Evolutionary conservation across 2,113 vertebrate genomes (phyloP).

Genomic region (Epinephelus cyanopodus): DNA sequence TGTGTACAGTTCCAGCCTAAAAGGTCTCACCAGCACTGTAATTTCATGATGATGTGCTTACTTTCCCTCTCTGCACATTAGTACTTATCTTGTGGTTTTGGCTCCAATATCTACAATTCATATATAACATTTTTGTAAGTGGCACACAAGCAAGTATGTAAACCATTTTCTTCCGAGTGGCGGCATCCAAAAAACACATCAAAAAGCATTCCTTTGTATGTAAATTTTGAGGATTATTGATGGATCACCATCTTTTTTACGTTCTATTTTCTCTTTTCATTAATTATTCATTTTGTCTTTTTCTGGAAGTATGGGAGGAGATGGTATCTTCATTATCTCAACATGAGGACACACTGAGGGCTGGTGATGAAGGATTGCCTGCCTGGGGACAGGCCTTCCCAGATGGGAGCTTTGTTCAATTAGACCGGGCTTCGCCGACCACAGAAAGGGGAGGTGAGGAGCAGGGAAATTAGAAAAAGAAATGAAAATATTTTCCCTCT

Average conservation of each 20-base stretch:
- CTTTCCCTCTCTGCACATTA: slow-evolving; percentile 8
- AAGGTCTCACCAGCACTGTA: slow-evolving; percentile 28
- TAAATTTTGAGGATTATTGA: slow-evolving; percentile 21
- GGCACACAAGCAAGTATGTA: not conserved
- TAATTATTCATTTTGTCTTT: slow-evolving; percentile 10
- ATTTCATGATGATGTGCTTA: slow-evolving; percentile 50
- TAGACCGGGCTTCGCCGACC: slow-evolving; percentile 62
- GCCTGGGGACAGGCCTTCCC: slow-evolving; percentile 62
- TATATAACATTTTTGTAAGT: not conserved
- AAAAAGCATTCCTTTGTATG: slow-evolving; percentile 12
- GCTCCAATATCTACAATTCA: not conserved
- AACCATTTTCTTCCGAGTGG: not conserved
- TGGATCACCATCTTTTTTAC: not conserved
- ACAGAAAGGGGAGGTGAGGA: slow-evolving; percentile 30
- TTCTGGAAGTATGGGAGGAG: not conserved
- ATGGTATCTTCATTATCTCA: slow-evolving; percentile 66
- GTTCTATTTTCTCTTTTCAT: slow-evolving; percentile 24
- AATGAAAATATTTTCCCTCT: slow-evolving; percentile 1
- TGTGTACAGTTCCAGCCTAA: not conserved
- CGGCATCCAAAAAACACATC: not conserved
- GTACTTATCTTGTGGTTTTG: not conserved
- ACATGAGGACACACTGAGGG: slow-evolving; percentile 37
- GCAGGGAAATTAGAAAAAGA: not conserved
- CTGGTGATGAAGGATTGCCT: slow-evolving; percentile 69
- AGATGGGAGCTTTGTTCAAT: slow-evolving; percentile 70